Evolutionary conservation across 2,888 invertebrate species (phyloP), one percentile per base, ranked within the genome.

Genomic region (Hyposoter didymator): DNA sequence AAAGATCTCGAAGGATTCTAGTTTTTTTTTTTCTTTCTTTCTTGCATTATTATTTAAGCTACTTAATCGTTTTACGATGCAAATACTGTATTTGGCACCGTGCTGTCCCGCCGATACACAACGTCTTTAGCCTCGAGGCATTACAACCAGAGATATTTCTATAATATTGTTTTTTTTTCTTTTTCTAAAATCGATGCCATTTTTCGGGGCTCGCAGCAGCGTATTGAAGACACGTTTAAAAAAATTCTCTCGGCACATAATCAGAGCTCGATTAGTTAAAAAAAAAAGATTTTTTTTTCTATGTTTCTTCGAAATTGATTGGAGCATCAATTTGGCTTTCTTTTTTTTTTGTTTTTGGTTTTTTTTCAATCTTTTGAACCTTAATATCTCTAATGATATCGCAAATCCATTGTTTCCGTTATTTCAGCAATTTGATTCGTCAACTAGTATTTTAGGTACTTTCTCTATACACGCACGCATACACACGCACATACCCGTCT

Each of bases 31-130:
- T 62, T 52, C 32, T 39, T 62, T 52, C 32, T 39, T 47, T 55
- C 17, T 79, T 7, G 39, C 7, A 22, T 69, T 59, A 22, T 81
- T 74, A 49, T 49, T 78, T 43, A 19, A 76, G 82, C 76, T 82
- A 86, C 76, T 8, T 76, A 67, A 85, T 83, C 22, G 72, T 28
- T n/a, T 73, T 52, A 62, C 79, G 83, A 83, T 76, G 85, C 67
- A 80, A 82, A 85, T 79, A 72, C 47, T 79, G 59, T 75, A 74
- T 82, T 85, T 85, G 83, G 82, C 85, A 85, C 80, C 82, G 76
- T 67, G 49, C 59, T 39, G 79, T 80, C 79, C 52, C 64, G 14
- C 52, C 35, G 28, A 28, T 66, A n/a, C 55, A n/a, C n/a, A 10
- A 32, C 35, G n/a, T 72, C 28, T 12, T 59, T 28, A 10, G 39